Base-by-base conservation (phyloP, 2,888 invertebrate species). In the Nomada ruficornis region DNA sequence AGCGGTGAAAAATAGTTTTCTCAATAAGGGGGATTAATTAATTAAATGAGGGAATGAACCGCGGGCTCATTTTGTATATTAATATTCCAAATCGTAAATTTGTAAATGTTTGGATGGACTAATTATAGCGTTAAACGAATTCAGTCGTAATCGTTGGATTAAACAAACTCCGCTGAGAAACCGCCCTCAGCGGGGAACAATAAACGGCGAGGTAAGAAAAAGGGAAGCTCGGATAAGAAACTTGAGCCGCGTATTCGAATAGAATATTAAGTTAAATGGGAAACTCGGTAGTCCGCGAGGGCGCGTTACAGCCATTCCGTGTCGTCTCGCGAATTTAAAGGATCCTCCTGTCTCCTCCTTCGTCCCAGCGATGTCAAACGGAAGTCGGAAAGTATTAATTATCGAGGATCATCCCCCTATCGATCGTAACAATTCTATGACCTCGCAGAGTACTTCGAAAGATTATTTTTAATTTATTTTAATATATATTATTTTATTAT, bases 211-310 rank as follows among this genome's bases (percentile, higher is more conserved):
- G n/a, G 63, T 29, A 76, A 76, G 62, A 68, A 80, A 67, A 79
- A 77, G 68, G 60, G 77, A 80, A 73, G 54, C 77, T 64, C 74
- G 72, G 83, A 77, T 84, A 79, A 86, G 89, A 64, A 91, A 88
- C 85, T 91, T 89, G 72, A 80, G 80, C 84, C 85, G 86, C 89
- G 91, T 90, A 91, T 91, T 89, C 91, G 88, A 89, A 90, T 83
- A 86, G 88, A 87, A 87, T 90, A 90, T 91, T 85, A 88, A 88
- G 89, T 90, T 89, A 91, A 91, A 90, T 85, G 89, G 89, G 73
- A 88, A 88, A 89, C 80, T 87, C 90, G 88, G 85, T 88, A 89
- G 89, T 89, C 84, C 89, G 91, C 86, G 87, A 82, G 88, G 18
- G 60, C 52, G 65, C 20, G 76, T 54, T 50, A 11, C 64, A 36